Evolutionary conservation across 2,888 invertebrate species (phyloP), one percentile per base, ranked within the genome.

Genomic region (Leucophenga montana): DNA sequence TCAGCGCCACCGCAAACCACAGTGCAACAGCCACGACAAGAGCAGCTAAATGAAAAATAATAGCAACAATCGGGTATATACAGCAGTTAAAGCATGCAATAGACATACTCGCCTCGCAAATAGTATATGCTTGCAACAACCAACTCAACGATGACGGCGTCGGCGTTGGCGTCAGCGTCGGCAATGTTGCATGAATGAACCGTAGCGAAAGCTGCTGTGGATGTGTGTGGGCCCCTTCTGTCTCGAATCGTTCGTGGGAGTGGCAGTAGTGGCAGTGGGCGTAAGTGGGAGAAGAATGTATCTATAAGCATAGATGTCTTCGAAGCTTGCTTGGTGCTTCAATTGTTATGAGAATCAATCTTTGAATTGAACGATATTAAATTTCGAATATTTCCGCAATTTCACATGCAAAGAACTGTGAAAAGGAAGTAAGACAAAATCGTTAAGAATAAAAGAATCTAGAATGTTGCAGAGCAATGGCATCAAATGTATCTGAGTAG

Each of bases 361-460:
- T 77, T 71, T 76, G 68, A 76, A 62, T 48, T 68, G 71, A 54
- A 69, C 75, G 62, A 78, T 78, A 78, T 78, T 78, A 72, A 75
- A 77, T 78, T 78, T 78, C 78, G 57, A 73, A 77, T 71, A 73
- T 77, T 76, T 76, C 70, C 72, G 69, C 77, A 76, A 76, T 75
- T 77, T 77, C 77, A 71, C 70, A 74, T 69, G 72, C 71, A 78
- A 70, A 39, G 39, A 39, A 39, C 39, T 39, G 39, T 39, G 11
- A 39, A 39, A 39, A 3, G 11, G 39, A 39, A 39, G 39, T 27
- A 2, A 27, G 39, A 5, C 3, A 39, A 11, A 39, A 39, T 39
- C 27, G 39, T 8, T 39, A 5, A 39, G 8, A 39, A 39, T 3
- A 11, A 39, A 39, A 5, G 8, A 39, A 39, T 39, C 39, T 39